Conservation (phyloP, 2,888 invertebrate genomes). For the Melinaea menophilus region DNA sequence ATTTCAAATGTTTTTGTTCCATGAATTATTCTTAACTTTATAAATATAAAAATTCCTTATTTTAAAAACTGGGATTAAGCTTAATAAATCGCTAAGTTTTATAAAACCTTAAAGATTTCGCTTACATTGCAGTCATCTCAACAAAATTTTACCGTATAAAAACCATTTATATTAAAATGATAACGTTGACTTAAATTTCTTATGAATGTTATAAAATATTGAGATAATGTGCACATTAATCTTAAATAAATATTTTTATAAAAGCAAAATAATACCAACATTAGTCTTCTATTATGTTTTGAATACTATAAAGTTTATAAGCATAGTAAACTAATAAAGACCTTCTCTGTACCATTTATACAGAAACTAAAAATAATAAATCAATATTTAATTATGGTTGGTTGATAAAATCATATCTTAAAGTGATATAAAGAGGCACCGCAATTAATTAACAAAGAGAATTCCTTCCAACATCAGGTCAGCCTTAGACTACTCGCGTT, state of each 20-base stretch:
- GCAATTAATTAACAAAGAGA: not conserved
- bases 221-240: too few relatives aligned
- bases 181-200: slow-evolving; percentile 7
- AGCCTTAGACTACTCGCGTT: not conserved
- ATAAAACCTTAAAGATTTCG: too few relatives aligned
- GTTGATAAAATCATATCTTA: not conserved
- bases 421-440: not conserved
- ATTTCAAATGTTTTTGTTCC: slow-evolving; percentile 34
- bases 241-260: too few relatives aligned
- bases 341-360: too few relatives aligned
- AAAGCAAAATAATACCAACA: too few relatives aligned
- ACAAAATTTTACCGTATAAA: slow-evolving; percentile 11
- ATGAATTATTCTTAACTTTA: slow-evolving; percentile 21
- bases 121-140: too few relatives aligned
- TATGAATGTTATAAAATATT: too few relatives aligned
- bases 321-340: too few relatives aligned
- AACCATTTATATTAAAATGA: slow-evolving; percentile 29
- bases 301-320: too few relatives aligned
- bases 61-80: slow-evolving; percentile 7
- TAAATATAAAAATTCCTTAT: slow-evolving; percentile 13
- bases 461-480: not conserved
- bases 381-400: too few relatives aligned
- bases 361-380: too few relatives aligned
- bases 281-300: too few relatives aligned
- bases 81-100: slow-evolving; percentile 2